Percentiles rank a stretch among this genome's conserved stretches.
These are phyloP conservation scores for Ctenopoma kingsleyae DNA, from an alignment of 2,797 vertebrate genomes.

Conservation along the genomic window DNA sequence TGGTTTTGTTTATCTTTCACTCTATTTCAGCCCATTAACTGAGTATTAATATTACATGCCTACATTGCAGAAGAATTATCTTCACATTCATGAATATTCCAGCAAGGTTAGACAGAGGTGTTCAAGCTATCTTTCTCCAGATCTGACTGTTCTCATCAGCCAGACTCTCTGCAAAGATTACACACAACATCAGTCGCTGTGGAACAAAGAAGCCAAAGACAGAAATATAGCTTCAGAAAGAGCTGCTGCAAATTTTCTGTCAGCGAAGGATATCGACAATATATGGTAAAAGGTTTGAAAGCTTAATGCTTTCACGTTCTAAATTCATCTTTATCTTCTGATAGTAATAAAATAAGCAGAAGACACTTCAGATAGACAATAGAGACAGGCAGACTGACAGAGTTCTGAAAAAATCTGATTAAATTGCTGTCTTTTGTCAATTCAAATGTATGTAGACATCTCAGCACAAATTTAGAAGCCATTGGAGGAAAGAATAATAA, in stretches of 20 bases:
- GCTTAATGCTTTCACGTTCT: constrained; percentile 14
- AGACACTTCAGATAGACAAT: constrained; percentile 28
- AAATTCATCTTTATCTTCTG: constrained; percentile 33
- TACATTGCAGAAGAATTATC: constrained; percentile 49
- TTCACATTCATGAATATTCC: constrained; percentile 62
- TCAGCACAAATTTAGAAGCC: constrained; percentile 1
- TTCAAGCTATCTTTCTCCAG: constrained; percentile 36
- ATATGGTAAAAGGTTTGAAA: constrained; percentile 25
- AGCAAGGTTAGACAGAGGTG: constrained; percentile 52
- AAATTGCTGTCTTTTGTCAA: constrained; percentile 28
- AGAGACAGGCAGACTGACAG: constrained; percentile 11
- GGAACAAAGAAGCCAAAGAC: constrained; percentile 40
- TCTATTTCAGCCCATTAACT: constrained; percentile 45
- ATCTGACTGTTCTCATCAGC: constrained; percentile 52
- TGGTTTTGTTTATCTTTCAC: constrained; percentile 38
- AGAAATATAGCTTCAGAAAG: constrained; percentile 47
- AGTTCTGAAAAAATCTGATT: constrained; percentile 22
- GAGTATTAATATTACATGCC: constrained; percentile 47
- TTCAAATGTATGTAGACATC: constrained; percentile 29
- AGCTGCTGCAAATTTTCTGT: constrained; percentile 31
- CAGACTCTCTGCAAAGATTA: constrained; percentile 32
- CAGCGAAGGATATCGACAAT: constrained; percentile 34
- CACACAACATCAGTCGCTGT: constrained; percentile 29
- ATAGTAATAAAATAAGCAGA: constrained; percentile 27
- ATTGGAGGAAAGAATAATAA: neutral